Evolutionary conservation across 2,888 invertebrate genomes (phyloP), one percentile per base, ranked within the genome.

Genomic region (Ennomos erosarius): DNA sequence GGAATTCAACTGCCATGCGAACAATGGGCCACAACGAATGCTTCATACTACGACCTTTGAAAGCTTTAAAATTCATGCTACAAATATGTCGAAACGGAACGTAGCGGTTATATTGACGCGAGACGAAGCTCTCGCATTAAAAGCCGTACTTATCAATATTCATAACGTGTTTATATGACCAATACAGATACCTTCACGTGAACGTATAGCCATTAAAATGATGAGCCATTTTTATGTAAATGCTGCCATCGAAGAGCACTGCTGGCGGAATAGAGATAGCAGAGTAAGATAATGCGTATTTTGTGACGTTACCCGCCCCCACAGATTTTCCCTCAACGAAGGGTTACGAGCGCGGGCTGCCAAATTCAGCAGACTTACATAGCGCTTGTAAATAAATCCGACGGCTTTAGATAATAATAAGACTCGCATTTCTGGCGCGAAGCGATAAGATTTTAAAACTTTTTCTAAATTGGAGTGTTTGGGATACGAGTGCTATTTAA

Each of bases 291-390:
- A 62, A 68, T 71, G 59, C 70, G 67, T 65, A 62, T 66, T 58
- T 58, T 67, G 66, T 80, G 79, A 84, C 84, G 85, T 78, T 78
- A 78, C 49, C 62, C 74, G 71, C 78, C 75, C 66, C 71, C 80
- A 68, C 75, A 66, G 47, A 47, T 43, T 65, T 57, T 67, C 63
- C 48, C 67, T 55, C 62, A 66, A 69, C 68, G 56, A 62, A 64
- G 63, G 64, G 65, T 62, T 67, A 68, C 56, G 57, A 53, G 71
- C 68, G 72, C 74, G 68, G 71, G 71, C 61, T 61, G 64, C 60
- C 53, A 62, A 62, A 63, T 69, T 67, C 61, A 67, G 65, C 55
- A 47, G 34, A 45, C 36, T 42, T 36, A 34, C 54, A 47, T 55
- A 39, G 45, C 48, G 47, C 37, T 69, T 64, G 59, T 59, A 63